A percentile compares a stretch with the other conserved stretches of the same genome.
These are phyloP conservation scores for Gymnosoma rotundatum DNA, from an alignment of 2,888 invertebrate species.

Conservation along the genomic window DNA sequence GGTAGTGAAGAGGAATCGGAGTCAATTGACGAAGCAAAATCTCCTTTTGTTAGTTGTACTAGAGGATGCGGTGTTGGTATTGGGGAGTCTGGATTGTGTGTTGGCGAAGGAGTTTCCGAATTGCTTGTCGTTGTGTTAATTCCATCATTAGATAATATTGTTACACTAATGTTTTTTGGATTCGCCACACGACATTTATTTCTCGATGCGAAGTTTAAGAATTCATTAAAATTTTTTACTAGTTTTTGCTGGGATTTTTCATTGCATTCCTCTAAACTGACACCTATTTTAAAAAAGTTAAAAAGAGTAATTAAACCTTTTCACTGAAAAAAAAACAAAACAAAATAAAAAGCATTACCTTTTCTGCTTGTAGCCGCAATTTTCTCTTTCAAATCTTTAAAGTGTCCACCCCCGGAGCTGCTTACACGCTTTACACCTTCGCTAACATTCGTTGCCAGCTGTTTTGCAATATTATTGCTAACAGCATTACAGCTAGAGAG, in stretches of 20 bases:
- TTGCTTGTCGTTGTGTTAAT: slow-evolving; percentile 28
- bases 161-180: slow-evolving; percentile 41
- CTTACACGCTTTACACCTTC: slow-evolving; percentile 76
- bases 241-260: slow-evolving; percentile 82
- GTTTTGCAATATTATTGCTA: slow-evolving; percentile 80
- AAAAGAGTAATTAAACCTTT: neutral
- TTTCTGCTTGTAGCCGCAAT: slow-evolving; percentile 83
- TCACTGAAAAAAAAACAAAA: neutral
- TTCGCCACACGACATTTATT: slow-evolving; percentile 84
- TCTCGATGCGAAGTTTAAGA: slow-evolving; percentile 88
- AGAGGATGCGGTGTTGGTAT: slow-evolving; percentile 77
- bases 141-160: slow-evolving; percentile 28
- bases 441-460: slow-evolving; percentile 76
- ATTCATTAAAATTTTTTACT: slow-evolving; percentile 93
- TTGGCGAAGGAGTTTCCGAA: slow-evolving; percentile 70
- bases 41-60: slow-evolving; percentile 83
- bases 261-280: slow-evolving; percentile 74
- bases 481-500: slow-evolving; percentile 77
- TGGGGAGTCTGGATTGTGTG: slow-evolving; percentile 63
- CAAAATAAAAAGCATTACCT: slow-evolving; percentile 71
- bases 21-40: slow-evolving; percentile 78
- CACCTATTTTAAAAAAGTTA: slow-evolving; percentile 50
- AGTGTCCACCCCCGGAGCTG: slow-evolving; percentile 83
- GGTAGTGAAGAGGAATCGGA: slow-evolving; percentile 83
- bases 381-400: slow-evolving; percentile 84